Base-by-base conservation (phyloP, 2,113 vertebrate species). In the Stomatorhinus ivindoensis region DNA sequence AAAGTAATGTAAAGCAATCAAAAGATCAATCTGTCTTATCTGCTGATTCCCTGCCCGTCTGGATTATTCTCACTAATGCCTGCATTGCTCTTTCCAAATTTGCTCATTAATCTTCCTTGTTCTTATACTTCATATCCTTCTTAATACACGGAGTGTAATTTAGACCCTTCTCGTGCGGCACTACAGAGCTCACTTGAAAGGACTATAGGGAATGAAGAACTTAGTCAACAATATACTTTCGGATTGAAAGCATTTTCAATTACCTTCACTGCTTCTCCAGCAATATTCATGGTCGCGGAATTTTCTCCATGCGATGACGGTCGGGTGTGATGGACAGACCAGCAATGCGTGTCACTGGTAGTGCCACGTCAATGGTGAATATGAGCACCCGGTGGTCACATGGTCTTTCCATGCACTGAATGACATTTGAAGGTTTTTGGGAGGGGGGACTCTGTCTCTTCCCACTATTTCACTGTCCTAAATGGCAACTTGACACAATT, bases 41-140 rank as follows among this genome's bases (percentile, higher is more conserved):
- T 89, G 91, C 90, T 89, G 92, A 89, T 89, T 92, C 92, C 93
- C 90, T 93, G 90, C 91, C 93, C 35, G 42, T 53, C 27, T 82
- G 31, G n/a, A 47, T 55, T 83, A 46, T 82, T 48, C 93, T 93
- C 91, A 91, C 89, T 88, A 90, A 90, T 93, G 94, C 95, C 93
- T 95, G 94, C 92, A 93, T 90, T 93, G 94, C 94, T 95, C 94
- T 92, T 94, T 95, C 93, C 94, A 92, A 94, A 95, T 93, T 90
- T 91, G 92, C 94, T 96, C 95, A 95, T 96, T 96, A 95, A 95
- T 95, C 94, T 95, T 93, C 93, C 94, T 94, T 95, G 95, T 95
- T 96, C 94, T 95, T 95, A 94, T 94, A 93, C 94, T 95, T 95
- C 94, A 95, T 92, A 94, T 93, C 91, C 88, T 92, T 90, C 90